A percentile compares a stretch with the other conserved stretches of the same genome.
Evolutionary conservation across 2,888 invertebrate species (phyloP).

Genomic region (Fragum whitleyi): DNA sequence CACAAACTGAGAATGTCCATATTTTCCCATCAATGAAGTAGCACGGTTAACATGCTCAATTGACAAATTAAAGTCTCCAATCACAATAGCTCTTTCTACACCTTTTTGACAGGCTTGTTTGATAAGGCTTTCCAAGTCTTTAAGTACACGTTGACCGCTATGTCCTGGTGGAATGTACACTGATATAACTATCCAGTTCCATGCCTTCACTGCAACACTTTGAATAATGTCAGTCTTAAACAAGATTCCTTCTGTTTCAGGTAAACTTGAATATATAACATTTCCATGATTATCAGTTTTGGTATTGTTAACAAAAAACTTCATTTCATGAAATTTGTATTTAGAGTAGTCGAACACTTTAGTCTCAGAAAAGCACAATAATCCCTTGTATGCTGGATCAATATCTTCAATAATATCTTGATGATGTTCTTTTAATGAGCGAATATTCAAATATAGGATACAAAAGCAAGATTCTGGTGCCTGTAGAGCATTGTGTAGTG

Average conservation of each 20-base stretch:
- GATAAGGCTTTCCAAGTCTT: too few species aligned
- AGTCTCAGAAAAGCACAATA: conserved; percentile 32
- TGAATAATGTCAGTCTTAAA: conserved; percentile 2
- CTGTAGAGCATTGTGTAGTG: too few species aligned
- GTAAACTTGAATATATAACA: conserved; percentile 15
- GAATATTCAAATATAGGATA: conserved; percentile 20
- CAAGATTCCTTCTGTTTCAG: conserved; percentile 1
- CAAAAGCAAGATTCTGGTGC: conserved; percentile 10
- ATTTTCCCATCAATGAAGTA: too few species aligned
- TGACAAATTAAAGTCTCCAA: too few species aligned
- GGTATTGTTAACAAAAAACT: neutral
- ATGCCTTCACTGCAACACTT: neutral
- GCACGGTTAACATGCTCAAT: too few species aligned
- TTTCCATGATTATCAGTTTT: conserved; percentile 9
- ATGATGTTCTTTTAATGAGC: conserved; percentile 27
- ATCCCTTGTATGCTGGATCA: neutral
- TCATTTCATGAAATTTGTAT: conserved; percentile 1
- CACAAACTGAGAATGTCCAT: too few species aligned
- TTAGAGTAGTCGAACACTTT: conserved; percentile 12
- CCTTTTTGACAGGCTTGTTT: too few species aligned
- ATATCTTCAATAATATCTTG: conserved; percentile 11
- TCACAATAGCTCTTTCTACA: too few species aligned
- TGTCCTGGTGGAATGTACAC: too few species aligned
- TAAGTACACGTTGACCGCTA: too few species aligned
- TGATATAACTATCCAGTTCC: too few species aligned